Evolutionary conservation across 2,888 invertebrate species (phyloP).

Genomic region (Scaptomyza caliginosa): DNA sequence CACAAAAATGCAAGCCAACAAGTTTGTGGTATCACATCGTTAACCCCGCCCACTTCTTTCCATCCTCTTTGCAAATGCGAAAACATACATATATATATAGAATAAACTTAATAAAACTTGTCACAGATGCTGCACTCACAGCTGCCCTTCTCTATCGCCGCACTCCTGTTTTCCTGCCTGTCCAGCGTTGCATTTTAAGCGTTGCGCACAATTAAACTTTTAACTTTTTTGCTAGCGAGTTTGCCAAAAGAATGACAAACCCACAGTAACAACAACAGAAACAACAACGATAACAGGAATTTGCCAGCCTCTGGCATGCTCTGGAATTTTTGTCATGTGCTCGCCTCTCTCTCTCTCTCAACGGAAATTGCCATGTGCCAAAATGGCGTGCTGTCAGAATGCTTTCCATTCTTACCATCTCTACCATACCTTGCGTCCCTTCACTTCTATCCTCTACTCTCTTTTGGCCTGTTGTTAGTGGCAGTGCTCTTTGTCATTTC

Average conservation of each 20-base stretch:
- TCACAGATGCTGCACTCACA: conserved; percentile 61
- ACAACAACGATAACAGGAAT: not conserved
- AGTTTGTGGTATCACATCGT: conserved; percentile 56
- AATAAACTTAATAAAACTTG: conserved; percentile 77
- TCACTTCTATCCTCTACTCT: not conserved
- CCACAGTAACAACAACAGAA: not conserved
- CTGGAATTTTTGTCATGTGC: conserved; percentile 66
- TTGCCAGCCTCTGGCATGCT: conserved; percentile 14
- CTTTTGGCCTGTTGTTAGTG: conserved; percentile 22
- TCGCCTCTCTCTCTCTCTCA: conserved; percentile 12
- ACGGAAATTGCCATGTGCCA: conserved; percentile 75
- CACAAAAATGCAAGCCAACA: conserved; percentile 33
- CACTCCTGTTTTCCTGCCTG: conserved; percentile 10
- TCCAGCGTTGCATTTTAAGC: conserved; percentile 56
- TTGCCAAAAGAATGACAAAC: conserved; percentile 52
- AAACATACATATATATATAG: conserved; percentile 40
- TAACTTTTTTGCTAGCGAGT: conserved; percentile 65
- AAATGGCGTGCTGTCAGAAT: conserved; percentile 55
- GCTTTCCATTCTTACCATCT: conserved; percentile 1
- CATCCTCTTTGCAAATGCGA: conserved; percentile 23
- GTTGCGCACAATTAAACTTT: conserved; percentile 79
- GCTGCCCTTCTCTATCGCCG: conserved; percentile 1
- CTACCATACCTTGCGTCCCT: not conserved
- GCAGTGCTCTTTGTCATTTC: conserved; percentile 44
- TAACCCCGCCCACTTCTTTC: conserved; percentile 3